These are phyloP conservation scores for Phrynosoma platyrhinos DNA, from an alignment of 2,113 vertebrate species.

Conservation along the genomic window DNA sequence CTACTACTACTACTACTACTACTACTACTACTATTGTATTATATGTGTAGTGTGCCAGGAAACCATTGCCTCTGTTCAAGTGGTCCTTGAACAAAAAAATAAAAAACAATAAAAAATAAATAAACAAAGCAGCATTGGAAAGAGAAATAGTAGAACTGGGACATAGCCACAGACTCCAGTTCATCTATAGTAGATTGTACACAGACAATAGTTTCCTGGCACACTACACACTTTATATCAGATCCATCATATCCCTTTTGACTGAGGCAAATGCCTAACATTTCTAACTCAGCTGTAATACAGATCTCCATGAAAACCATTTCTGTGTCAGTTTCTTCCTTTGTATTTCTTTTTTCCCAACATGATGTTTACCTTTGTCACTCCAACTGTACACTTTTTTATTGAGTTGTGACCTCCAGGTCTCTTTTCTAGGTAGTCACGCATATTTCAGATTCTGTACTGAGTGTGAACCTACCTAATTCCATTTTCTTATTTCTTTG, in stretches of 20 bases:
- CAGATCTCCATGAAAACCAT: not conserved
- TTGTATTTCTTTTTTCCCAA: not conserved
- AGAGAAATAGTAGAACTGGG: too few species aligned
- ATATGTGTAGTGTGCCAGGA: too few species aligned
- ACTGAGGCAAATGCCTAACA: not conserved
- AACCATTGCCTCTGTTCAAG: too few species aligned
- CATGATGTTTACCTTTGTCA: not conserved
- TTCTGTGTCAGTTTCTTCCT: not conserved
- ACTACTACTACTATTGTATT: too few species aligned
- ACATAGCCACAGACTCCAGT: too few species aligned
- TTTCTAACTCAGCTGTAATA: not conserved
- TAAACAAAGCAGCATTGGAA: too few species aligned
- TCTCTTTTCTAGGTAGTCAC: not conserved
- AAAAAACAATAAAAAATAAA: too few species aligned
- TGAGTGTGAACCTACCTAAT: not conserved
- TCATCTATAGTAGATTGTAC: too few species aligned
- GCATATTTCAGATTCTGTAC: not conserved
- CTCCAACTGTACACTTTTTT: not conserved
- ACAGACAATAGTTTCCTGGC: too few species aligned
- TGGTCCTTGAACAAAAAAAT: too few species aligned
- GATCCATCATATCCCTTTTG: not conserved
- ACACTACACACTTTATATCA: not conserved
- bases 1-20: too few species aligned
- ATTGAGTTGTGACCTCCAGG: not conserved
- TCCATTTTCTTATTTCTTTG: not conserved